phyloP scores from a whole-genome alignment of 2,113 vertebrate species.

The Piliocolobus tephrosceles region DNA sequence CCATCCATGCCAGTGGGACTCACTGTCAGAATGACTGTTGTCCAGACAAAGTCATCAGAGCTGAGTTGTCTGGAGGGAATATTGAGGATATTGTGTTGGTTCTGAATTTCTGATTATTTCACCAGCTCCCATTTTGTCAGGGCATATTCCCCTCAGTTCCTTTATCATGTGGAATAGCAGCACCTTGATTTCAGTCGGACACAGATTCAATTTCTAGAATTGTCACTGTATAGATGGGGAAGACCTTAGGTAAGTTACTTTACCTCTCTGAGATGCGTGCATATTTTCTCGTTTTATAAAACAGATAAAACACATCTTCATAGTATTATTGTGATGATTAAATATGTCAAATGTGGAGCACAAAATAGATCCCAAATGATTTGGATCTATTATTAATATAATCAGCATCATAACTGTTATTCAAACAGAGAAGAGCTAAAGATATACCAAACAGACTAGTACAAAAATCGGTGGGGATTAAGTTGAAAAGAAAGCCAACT shows the following conservation, averaged over 20 bases:
- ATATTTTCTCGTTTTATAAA: neutral
- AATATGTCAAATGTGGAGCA: neutral
- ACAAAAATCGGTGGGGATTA: neutral
- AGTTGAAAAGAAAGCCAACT: neutral
- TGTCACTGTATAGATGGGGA: neutral
- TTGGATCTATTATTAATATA: neutral
- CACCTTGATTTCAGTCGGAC: neutral
- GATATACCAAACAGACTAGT: neutral
- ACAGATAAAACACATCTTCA: neutral
- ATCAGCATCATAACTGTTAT: neutral
- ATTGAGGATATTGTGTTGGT: neutral
- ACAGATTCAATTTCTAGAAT: neutral
- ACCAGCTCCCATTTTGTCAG: neutral
- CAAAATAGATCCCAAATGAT: slow-evolving; percentile 15
- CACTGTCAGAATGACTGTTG: neutral
- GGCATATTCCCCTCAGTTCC: neutral
- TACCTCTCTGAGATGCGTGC: neutral
- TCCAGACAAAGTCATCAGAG: neutral
- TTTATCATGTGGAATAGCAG: neutral
- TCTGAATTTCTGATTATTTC: neutral
- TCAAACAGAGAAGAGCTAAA: neutral
- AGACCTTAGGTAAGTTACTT: neutral
- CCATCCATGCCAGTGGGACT: neutral
- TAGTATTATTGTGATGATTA: neutral
- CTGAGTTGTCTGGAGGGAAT: neutral